Base-by-base conservation (phyloP, 2,888 invertebrate genomes). In the Netelia fuscicornis region DNA sequence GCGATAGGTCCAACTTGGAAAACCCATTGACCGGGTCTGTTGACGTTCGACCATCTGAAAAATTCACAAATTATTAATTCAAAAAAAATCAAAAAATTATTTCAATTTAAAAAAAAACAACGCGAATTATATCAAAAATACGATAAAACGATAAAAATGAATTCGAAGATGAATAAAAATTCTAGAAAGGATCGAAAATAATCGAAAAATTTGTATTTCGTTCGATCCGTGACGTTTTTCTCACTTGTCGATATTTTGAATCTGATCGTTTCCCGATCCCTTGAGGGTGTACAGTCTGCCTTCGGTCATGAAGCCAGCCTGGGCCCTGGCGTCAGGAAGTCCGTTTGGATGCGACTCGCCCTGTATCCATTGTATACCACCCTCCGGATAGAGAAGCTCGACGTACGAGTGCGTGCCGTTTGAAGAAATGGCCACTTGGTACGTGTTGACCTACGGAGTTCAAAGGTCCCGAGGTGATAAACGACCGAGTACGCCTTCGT, bases 341-440 rank as follows among this genome's bases (percentile, higher is more conserved):
- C 96, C 96, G n/a, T 96, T 95, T n/a, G 96, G 95, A 88, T 97
- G 96, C 0, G 96, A 95, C 82, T 97, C 96, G 70, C 97, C 97
- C 92, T 97, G 97, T 75, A 98, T 96, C 99, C 99, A 99, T 92
- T 98, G 97, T 75, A 99, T 96, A 0, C 98, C 98, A 83, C 96
- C 95, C 89, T 97, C 96, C 0, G 98, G 97, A 93, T 99, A 99
- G 81, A 98, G 94, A 87, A 99, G 96, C 91, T 98, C 96, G 0
- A 97, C 97, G 92, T 97, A 99, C 2, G 97, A 97, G 87, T 97
- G 96, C 0, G 95, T 95, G 1, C 97, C 97, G 92, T 98, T 93
- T 37, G 93, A 93, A 10, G 92, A 91, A 84, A 97, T 94, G 2
- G 95, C 96, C 62, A 96, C 95, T 95, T 99, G 99, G 94, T 97